A percentile compares a stretch with the other conserved stretches of the same genome.
phyloP scores from a whole-genome alignment of 2,888 invertebrate genomes.

The Chymomyza caudatula region DNA sequence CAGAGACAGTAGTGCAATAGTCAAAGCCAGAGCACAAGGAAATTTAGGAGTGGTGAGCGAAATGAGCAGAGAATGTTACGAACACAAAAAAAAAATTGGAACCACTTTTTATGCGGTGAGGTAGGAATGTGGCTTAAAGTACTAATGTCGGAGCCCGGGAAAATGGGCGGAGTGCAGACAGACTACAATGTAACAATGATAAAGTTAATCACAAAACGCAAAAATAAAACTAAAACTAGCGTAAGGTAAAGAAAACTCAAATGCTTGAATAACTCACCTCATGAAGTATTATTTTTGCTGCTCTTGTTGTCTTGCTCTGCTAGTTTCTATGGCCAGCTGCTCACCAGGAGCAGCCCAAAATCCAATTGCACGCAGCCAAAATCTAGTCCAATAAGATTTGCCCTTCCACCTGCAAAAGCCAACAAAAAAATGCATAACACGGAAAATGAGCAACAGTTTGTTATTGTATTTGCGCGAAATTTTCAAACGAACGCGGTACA shows the following conservation, averaged over 20 bases:
- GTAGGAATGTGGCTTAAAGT: conserved; percentile 54
- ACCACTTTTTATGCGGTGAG: conserved; percentile 69
- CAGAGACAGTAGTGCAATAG: conserved; percentile 8
- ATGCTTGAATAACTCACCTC: conserved; percentile 22
- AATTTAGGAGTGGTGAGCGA: conserved; percentile 2
- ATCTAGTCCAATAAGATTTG: neutral
- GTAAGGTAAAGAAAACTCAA: neutral
- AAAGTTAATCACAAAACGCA: conserved; percentile 34
- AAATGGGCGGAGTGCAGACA: conserved; percentile 44
- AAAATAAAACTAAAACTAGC: neutral
- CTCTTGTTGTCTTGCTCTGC: conserved; percentile 20
- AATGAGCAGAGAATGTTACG: neutral
- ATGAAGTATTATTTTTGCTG: conserved; percentile 22
- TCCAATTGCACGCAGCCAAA: neutral
- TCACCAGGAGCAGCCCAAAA: conserved; percentile 32
- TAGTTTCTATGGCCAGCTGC: conserved; percentile 1
- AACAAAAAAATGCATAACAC: conserved; percentile 39
- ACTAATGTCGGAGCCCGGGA: conserved; percentile 38
- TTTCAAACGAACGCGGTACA: conserved; percentile 68
- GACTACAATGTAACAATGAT: conserved; percentile 28
- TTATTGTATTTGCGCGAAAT: conserved; percentile 69
- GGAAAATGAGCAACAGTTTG: conserved; percentile 59
- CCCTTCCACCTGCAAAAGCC: conserved; percentile 51
- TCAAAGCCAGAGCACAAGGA: conserved; percentile 21
- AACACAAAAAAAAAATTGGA: conserved; percentile 51